Conservation (phyloP, 1,140 invertebrate genomes). For the Belonocnema kinseyi region DNA sequence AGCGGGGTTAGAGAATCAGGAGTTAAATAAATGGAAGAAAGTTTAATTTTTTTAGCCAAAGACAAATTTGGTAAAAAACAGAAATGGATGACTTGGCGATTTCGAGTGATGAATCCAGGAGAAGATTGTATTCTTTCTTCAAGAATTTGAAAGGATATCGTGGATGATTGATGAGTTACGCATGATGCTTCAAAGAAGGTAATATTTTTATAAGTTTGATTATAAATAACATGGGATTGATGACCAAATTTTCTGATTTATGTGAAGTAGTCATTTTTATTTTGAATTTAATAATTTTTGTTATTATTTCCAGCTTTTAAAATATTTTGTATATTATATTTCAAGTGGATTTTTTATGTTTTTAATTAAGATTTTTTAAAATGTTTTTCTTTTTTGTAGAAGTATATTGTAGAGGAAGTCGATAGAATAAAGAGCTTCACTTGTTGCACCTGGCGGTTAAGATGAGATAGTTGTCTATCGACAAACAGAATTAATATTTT, state of each 20-base stretch:
- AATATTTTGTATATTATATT: too few species aligned
- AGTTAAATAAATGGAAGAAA: neutral
- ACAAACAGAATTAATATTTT: too few species aligned
- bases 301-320: too few species aligned
- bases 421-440: neutral
- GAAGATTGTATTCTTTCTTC: neutral
- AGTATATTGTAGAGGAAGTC: neutral
- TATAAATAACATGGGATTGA: too few species aligned
- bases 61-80: constrained; percentile 39
- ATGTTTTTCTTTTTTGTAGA: neutral
- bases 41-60: constrained; percentile 43
- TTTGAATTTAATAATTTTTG: too few species aligned
- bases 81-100: constrained; percentile 13
- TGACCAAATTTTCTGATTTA: too few species aligned
- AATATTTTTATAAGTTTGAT: neutral
- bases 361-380: neutral
- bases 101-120: neutral
- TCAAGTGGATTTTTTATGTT: neutral
- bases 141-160: neutral
- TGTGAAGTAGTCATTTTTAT: too few species aligned
- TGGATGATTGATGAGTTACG: constrained; percentile 20
- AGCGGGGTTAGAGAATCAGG: neutral
- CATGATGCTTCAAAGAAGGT: constrained; percentile 23
- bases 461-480: too few species aligned
- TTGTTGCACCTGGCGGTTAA: neutral